Conservation (phyloP, 1,140 invertebrate genomes). For the Drosophila ananassae region DNA sequence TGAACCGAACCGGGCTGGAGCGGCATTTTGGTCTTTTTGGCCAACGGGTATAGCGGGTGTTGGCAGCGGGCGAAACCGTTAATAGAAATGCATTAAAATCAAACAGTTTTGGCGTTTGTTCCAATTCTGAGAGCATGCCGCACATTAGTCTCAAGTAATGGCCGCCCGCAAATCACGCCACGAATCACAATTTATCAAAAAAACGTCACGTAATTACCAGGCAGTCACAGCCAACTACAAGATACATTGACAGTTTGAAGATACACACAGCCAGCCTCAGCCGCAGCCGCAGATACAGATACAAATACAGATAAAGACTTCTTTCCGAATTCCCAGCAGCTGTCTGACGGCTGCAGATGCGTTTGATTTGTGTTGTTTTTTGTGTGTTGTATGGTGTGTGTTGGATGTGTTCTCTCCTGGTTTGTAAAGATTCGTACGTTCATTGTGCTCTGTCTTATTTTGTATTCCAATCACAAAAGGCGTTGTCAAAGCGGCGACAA, state of each 20-base stretch:
- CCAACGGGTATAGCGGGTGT: constrained; percentile 15
- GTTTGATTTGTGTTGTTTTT: constrained; percentile 70
- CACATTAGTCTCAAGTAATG: constrained; percentile 77
- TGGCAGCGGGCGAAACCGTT: constrained; percentile 53
- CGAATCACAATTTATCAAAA: constrained; percentile 79
- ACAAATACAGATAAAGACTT: constrained; percentile 45
- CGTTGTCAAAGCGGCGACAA: constrained; percentile 79
- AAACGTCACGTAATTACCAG: constrained; percentile 81
- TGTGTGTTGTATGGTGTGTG: background rate
- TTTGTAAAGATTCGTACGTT: constrained; percentile 50
- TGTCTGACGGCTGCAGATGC: constrained; percentile 68
- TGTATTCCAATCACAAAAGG: constrained; percentile 81
- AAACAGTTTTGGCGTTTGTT: constrained; percentile 69
- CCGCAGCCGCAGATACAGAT: constrained; percentile 10
- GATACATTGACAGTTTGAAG: constrained; percentile 27
- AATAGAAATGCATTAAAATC: constrained; percentile 79
- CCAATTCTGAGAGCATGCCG: constrained; percentile 76
- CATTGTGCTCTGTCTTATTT: constrained; percentile 66
- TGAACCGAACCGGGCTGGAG: background rate
- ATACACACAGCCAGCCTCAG: constrained; percentile 12
- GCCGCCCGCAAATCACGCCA: constrained; percentile 68
- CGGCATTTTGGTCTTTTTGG: constrained; percentile 39
- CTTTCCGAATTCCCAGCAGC: constrained; percentile 71
- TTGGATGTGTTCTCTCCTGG: constrained; percentile 14
- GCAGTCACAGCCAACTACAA: constrained; percentile 39